A percentile compares a stretch with the other conserved stretches of the same genome.
These are phyloP conservation scores for Halcyon senegalensis DNA, from an alignment of 2,113 vertebrate species.

Conservation along the genomic window DNA sequence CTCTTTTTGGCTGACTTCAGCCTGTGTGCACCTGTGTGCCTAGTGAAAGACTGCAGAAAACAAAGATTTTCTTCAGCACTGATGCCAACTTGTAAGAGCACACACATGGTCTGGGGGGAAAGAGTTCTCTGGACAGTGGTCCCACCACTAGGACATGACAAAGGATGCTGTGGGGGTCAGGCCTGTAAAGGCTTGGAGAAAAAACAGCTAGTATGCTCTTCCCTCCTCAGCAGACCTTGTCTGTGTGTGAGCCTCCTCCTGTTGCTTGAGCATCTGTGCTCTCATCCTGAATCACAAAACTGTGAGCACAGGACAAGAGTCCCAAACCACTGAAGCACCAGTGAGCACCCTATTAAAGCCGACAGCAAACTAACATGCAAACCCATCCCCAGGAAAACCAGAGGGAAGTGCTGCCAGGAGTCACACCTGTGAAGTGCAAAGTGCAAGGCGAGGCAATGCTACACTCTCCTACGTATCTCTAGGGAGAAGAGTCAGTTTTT, in stretches of 20 bases:
- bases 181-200: background rate
- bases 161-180: background rate
- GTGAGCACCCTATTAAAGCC: background rate
- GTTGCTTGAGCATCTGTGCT: accelerated
- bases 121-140: background rate
- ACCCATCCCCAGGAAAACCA: background rate
- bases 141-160: background rate
- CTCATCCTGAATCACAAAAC: background rate
- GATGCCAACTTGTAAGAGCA: background rate
- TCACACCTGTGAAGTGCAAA: background rate
- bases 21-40: background rate
- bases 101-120: accelerated
- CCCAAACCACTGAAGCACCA: background rate
- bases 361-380: background rate
- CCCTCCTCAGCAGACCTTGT: background rate
- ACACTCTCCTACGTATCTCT: background rate
- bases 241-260: background rate
- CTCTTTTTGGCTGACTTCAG: background rate
- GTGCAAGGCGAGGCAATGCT: background rate
- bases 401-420: background rate
- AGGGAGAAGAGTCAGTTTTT: background rate
- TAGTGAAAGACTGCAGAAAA: background rate
- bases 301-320: accelerated
- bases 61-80: background rate
- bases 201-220: background rate